These are phyloP conservation scores for Triplophysa rosa DNA, from an alignment of 2,113 vertebrate genomes.

Conservation along the genomic window DNA sequence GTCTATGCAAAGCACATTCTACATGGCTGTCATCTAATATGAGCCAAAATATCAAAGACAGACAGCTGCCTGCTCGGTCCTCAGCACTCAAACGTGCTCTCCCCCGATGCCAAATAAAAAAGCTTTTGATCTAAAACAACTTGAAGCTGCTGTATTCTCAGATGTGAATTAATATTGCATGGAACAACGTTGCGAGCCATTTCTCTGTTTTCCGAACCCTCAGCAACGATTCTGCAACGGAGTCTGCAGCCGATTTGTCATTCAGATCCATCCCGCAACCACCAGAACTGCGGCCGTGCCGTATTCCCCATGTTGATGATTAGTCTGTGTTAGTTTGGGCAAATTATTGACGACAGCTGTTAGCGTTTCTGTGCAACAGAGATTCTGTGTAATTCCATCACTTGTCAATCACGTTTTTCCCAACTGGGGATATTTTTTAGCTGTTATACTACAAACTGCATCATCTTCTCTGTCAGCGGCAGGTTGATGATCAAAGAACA, in stretches of 20 bases:
- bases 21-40: conserved; percentile 54
- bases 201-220: conserved; percentile 35
- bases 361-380: conserved; percentile 3
- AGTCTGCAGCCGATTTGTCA: conserved; percentile 56
- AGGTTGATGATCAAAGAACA: conserved; percentile 3
- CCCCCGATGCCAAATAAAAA: conserved; percentile 68
- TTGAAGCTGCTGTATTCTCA: conserved; percentile 62
- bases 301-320: conserved; percentile 48
- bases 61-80: conserved; percentile 61
- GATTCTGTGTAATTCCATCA: conserved; percentile 60
- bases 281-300: conserved; percentile 29
- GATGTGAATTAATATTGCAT: conserved; percentile 74
- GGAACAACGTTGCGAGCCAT: conserved; percentile 63
- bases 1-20: conserved; percentile 36
- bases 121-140: conserved; percentile 71
- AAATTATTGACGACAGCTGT: conserved; percentile 60
- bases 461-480: conserved; percentile 5
- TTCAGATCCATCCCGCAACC: conserved; percentile 48
- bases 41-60: conserved; percentile 68
- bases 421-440: background rate
- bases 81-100: conserved; percentile 63
- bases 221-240: conserved; percentile 52
- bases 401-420: conserved; percentile 62
- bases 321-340: conserved; percentile 56
- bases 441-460: conserved; percentile 15